Conservation (phyloP, 2,113 vertebrate species). For the Phaethon lepturus region DNA sequence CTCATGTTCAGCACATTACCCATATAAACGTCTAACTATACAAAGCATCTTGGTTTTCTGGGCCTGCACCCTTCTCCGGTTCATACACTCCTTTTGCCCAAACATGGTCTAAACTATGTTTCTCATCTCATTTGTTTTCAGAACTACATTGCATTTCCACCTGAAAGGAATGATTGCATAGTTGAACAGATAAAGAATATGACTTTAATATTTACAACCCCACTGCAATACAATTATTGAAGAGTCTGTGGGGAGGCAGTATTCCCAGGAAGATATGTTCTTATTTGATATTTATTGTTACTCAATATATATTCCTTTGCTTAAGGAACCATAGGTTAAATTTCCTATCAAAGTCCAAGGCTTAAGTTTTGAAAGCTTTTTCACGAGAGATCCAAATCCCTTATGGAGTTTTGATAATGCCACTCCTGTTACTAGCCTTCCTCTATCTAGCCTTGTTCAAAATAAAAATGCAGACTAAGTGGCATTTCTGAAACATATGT, state of each 20-base stretch:
- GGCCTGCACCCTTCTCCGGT: neutral
- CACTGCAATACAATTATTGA: neutral
- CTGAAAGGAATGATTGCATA: neutral
- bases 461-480: neutral
- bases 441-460: neutral
- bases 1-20: neutral
- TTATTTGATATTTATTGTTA: neutral
- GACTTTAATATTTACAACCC: neutral
- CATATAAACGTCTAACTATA: neutral
- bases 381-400: neutral
- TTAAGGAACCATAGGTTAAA: neutral
- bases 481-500: neutral
- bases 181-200: neutral
- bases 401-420: neutral
- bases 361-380: neutral
- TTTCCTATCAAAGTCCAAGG: neutral
- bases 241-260: neutral
- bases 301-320: neutral
- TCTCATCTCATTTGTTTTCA: neutral
- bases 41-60: neutral
- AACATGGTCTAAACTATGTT: fast-evolving
- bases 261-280: neutral
- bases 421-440: neutral
- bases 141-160: neutral
- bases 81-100: neutral